Evolutionary conservation across 2,113 vertebrate species (phyloP), one percentile per base, ranked within the genome.

Genomic region (Ptilorrhoa leucosticta): DNA sequence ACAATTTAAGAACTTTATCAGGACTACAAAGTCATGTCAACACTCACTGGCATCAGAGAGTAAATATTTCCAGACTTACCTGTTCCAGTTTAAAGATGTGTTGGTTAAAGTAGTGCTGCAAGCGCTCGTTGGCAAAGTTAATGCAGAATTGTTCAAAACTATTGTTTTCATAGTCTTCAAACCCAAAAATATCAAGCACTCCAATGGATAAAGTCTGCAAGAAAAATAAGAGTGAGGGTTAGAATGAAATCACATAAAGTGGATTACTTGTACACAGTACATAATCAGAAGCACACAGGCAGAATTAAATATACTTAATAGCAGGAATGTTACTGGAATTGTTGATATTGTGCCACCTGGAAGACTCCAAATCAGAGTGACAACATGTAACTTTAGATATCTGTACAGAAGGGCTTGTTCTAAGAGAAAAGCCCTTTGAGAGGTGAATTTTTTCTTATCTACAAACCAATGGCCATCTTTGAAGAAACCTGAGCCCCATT

Each of bases 91-190:
- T 99, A 96, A 99, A 99, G 94, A 99, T 99, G 98, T 99, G 99
- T 79, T 99, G 99, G 97, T 99, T 99, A 96, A 99, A 99, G 97
- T 99, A 99, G 97, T 99, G 99, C 96, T 99, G 99, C 69, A 99
- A 98, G 83, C 99, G 98, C 83, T 99, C 99, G 10, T 99, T 99
- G 96, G 99, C 99, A 37, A 99, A 99, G 98, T 99, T 99, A 95
- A 99, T 99, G 98, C 99, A 99, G 97, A 99, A 99, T 90, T 99
- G 99, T 53, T 99, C 99, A 37, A 99, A 99, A 96, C 99, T 99
- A 95, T 99, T 99, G 97, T 98, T 99, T 98, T 99, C 99, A 20
- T 99, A 99, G 98, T 99, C 99, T 97, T 99, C 99, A 94, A 99
- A 99, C 24, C 99, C 99, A 93, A 99, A 99, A 90, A 99, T 99